These are phyloP conservation scores for Branchinecta sandiegonensis DNA, from an alignment of 2,888 invertebrate species.

Conservation along the genomic window DNA sequence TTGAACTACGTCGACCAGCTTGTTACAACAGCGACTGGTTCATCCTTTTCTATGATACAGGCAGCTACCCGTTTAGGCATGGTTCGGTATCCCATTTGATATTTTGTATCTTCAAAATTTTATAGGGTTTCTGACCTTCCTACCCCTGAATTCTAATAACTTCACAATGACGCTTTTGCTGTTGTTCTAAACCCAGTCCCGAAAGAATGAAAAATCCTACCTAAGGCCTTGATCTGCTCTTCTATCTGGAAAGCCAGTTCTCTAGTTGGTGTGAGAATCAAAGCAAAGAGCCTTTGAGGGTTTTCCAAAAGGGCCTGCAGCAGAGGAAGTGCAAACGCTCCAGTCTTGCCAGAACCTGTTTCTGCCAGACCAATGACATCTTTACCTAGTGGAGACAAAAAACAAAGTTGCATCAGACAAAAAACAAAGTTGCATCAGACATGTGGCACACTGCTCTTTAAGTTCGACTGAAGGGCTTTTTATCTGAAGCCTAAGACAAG, in stretches of 20 bases:
- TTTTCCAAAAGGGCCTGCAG: constrained; percentile 74
- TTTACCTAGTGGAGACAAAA: constrained; percentile 44
- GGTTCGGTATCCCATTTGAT: no score
- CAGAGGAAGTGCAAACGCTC: constrained; percentile 92
- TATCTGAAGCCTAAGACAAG: no score
- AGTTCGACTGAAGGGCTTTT: no score
- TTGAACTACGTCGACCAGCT: no score
- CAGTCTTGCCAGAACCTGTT: constrained; percentile 92
- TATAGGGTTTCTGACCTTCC: no score
- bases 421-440: no score
- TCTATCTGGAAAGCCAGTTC: constrained; percentile 97
- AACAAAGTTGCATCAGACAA: no score
- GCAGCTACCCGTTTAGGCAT: no score
- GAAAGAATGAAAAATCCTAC: constrained; percentile 37
- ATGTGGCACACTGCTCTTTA: no score
- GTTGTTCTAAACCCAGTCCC: background rate
- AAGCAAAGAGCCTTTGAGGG: constrained; percentile 84
- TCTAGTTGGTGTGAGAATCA: constrained; percentile 87
- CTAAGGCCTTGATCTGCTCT: constrained; percentile 94
- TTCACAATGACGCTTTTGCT: background rate
- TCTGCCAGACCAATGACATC: constrained; percentile 61
- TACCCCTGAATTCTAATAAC: background rate
- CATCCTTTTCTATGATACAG: no score
- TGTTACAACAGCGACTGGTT: no score
- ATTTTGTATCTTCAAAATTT: no score